Base-by-base conservation (phyloP, 2,113 vertebrate species). In the Furnarius figulus region DNA sequence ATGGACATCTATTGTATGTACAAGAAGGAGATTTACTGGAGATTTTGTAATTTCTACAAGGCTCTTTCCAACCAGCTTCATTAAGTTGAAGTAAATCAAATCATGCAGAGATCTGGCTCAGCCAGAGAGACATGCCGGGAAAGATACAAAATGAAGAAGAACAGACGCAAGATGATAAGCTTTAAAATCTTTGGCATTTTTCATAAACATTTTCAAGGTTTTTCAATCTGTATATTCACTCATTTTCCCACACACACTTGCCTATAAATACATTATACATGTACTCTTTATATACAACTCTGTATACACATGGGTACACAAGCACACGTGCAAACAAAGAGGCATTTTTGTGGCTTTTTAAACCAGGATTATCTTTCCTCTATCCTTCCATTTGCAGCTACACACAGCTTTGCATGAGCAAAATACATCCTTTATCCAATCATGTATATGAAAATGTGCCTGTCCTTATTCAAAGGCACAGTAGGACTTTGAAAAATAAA, bases 31-130 rank as follows among this genome's bases (percentile, higher is more conserved):
- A 97, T 97, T 98, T 98, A 97, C 97, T 97, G 97, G 94, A 96
- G 97, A 97, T 98, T 98, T 97, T 97, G 93, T 97, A 94, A 97
- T 98, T 97, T 98, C 97, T 97, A 96, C 96, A 96, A 97, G 94
- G 89, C 93, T 96, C 90, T 96, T 97, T 97, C 96, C 97, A 98
- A 97, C 95, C 93, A 96, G 96, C 97, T 97, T 98, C 97, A 98
- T 98, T 98, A 98, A 98, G 95, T 97, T 95, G 93, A 96, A 98
- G 97, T 97, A 98, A 98, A 98, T 98, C 97, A 98, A 97, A 98
- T 97, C 97, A 97, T 95, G 97, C 97, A 97, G 97, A 97, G 97
- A 98, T 97, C 95, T 96, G 96, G 94, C 95, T 96, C 91, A 96
- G 96, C 78, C 85, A 97, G 95, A 97, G 92, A 97, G 88, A 96